Evolutionary conservation across 2,888 invertebrate species (phyloP).

Genomic region (Ctena decussata): DNA sequence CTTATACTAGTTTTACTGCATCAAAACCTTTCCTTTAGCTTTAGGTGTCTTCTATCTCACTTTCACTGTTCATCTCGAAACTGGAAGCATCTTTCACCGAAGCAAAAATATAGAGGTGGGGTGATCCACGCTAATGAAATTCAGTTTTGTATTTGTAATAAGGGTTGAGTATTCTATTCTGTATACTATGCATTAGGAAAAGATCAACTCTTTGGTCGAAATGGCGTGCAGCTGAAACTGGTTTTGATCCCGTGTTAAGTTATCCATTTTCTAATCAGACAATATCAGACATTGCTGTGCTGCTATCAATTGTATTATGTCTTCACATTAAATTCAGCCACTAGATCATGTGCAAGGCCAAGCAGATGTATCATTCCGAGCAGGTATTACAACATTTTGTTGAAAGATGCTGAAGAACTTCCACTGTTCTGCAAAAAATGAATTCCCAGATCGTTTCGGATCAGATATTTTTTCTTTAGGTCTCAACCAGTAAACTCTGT

Average conservation of each 20-base stretch:
- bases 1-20: no score
- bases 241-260: slow-evolving; percentile 62
- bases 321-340: slow-evolving; percentile 73
- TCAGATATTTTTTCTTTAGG: slow-evolving; percentile 32
- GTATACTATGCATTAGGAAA: slow-evolving; percentile 48
- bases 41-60: slow-evolving; percentile 39
- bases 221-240: slow-evolving; percentile 69
- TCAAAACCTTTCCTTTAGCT: no score
- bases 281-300: slow-evolving; percentile 40
- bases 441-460: slow-evolving; percentile 47
- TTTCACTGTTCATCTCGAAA: slow-evolving; percentile 42
- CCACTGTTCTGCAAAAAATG: slow-evolving; percentile 61
- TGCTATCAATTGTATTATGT: no score
- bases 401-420: slow-evolving; percentile 66
- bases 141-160: slow-evolving; percentile 68
- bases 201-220: slow-evolving; percentile 66
- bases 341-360: slow-evolving; percentile 69
- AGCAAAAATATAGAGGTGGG: slow-evolving; percentile 66
- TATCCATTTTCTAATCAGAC: slow-evolving; percentile 33
- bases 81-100: slow-evolving; percentile 65
- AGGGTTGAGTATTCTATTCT: slow-evolving; percentile 50
- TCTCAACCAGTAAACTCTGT: slow-evolving; percentile 45
- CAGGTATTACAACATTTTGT: slow-evolving; percentile 60
- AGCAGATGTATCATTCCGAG: slow-evolving; percentile 74
- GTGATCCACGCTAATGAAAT: slow-evolving; percentile 68